Percentiles rank a stretch among this genome's conserved stretches.
Conservation (phyloP, 1,140 invertebrate species). For the Coelopa frigida region DNA sequence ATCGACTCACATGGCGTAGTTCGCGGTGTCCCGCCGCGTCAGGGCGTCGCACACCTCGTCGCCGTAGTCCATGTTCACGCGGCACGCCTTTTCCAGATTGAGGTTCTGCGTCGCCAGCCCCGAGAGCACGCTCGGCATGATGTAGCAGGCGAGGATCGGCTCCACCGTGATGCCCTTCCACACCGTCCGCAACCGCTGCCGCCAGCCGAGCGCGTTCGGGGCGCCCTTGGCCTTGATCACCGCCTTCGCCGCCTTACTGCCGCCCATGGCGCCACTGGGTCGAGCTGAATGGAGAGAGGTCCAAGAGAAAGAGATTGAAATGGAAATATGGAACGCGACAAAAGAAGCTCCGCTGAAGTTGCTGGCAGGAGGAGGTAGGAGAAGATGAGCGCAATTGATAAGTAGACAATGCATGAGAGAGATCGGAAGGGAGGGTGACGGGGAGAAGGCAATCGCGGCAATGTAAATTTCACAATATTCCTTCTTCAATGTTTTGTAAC, state of each 20-base stretch:
- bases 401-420: too few relatives aligned
- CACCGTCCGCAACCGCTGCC: conserved; percentile 50
- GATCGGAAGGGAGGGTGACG: too few relatives aligned
- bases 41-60: conserved; percentile 65
- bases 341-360: too few relatives aligned
- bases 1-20: conserved; percentile 51
- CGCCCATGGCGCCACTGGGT: too few relatives aligned
- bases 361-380: too few relatives aligned
- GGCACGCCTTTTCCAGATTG: conserved; percentile 75
- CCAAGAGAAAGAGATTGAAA: too few relatives aligned
- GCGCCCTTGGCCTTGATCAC: conserved; percentile 37
- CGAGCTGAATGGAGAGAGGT: too few relatives aligned
- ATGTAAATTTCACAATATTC: too few relatives aligned
- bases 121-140: conserved; percentile 69
- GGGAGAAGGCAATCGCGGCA: too few relatives aligned
- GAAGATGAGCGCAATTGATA: too few relatives aligned
- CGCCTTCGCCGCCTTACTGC: neutral
- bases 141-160: conserved; percentile 69
- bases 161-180: conserved; percentile 69
- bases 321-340: too few relatives aligned
- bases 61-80: conserved; percentile 66
- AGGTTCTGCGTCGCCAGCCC: conserved; percentile 73
- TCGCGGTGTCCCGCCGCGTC: conserved; percentile 58
- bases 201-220: conserved; percentile 48
- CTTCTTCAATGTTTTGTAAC: too few relatives aligned